Base-by-base conservation (phyloP, 2,888 invertebrate species). In the Drosophila vallismaia region DNA sequence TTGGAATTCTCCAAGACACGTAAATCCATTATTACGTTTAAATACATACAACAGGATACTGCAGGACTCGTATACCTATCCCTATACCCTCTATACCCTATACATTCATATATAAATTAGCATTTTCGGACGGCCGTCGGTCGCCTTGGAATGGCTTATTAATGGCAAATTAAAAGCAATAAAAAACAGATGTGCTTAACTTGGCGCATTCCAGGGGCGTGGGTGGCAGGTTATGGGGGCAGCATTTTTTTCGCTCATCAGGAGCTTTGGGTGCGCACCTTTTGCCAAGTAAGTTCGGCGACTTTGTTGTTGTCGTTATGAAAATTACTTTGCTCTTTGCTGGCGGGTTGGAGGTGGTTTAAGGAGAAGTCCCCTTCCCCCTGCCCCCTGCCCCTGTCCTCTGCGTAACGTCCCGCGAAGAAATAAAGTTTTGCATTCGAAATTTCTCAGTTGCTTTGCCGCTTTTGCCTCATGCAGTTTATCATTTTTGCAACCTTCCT, bases 111-210 rank as follows among this genome's bases (percentile, higher is more conserved):
- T 84, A 84, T 81, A 84, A 83, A 84, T 82, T 84, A 82, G 82
- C 85, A 84, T 82, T 82, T 54, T 54, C 58, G 66, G 58, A 60
- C 70, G 77, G 64, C 54, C 82, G 68, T 53, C 64, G 83, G 69
- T 79, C 63, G 79, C 76, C 80, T 74, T 70, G 83, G 79, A 85
- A 85, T 85, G 85, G 89, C 88, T 89, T 90, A 90, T 90, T 90
- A 90, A 90, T 90, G 89, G 90, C 88, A 88, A 90, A 90, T 90
- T 90, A 90, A 90, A 90, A 89, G 90, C 87, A 90, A 90, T 90
- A 90, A 90, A 90, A 90, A 89, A 82, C 90, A 90, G 90, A 90
- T 90, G 90, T 90, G 90, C 90, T 89, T 88, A 89, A 82, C 88
- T 86, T 85, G 85, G 90, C 90, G 89, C 86, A 89, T 88, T 85